Base-by-base conservation (phyloP, 2,113 vertebrate genomes). In the Cinclus cinclus region DNA sequence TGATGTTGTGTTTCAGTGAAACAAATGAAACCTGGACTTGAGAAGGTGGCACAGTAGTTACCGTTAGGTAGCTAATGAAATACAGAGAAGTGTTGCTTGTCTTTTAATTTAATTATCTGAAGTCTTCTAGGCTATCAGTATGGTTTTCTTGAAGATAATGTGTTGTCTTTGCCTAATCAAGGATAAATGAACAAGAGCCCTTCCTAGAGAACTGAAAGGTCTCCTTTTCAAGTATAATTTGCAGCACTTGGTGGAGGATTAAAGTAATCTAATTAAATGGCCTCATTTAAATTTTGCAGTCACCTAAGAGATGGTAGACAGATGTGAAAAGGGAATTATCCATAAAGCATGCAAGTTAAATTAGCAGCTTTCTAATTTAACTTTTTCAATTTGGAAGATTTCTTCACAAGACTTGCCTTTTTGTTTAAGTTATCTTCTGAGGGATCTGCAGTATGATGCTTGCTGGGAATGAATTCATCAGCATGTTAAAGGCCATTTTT, bases 191-290 rank as follows among this genome's bases (percentile, higher is more conserved):
- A n/a, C 52, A 53, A 37, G 39, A 55, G 53, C 15, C 52, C 49
- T 91, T 91, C 28, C 60, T 52, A 24, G 69, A 82, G 74, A 92
- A 79, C 60, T 53, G 41, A 33, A 56, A 47, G 47, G 37, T 90
- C 12, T 5, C 83, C 74, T 90, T 90, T 93, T 92, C 83, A 68
- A 84, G 77, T 91, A 94, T 75, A 89, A 82, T 96, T 92, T 95
- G 87, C 83, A 64, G 81, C 44, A 69, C 81, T 91, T 91, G 64
- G 24, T 79, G 25, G 58, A 84, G 37, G 90, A 92, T 95, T 95
- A 92, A 94, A 97, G 77, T 78, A 92, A 84, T 94, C 83, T 95
- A 63, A 91, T 94, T 95, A 92, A 94, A 94, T 71, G 60, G 41
- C 83, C 83, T 94, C 69, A 75, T 92, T 95, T 94, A 91, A 89